Evolutionary conservation across 2,888 invertebrate species (phyloP).

Genomic region (Cryptus armator): DNA sequence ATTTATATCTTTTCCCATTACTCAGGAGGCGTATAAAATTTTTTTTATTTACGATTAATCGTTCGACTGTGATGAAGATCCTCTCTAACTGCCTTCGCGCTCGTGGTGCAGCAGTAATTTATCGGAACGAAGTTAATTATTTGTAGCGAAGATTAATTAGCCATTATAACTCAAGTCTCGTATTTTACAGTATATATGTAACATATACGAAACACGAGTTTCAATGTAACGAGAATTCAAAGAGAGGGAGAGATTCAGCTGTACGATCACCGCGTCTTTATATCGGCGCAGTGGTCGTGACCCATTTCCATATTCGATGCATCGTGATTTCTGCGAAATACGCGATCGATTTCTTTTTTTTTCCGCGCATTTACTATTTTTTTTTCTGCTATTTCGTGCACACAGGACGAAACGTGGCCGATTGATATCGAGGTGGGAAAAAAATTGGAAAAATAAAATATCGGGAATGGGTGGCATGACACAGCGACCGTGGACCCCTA

Average conservation of each 20-base stretch:
- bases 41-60: background rate
- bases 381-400: background rate
- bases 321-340: conserved; percentile 30
- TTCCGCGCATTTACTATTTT: background rate
- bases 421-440: background rate
- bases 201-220: conserved; percentile 5
- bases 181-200: background rate
- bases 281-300: conserved; percentile 40
- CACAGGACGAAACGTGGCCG: conserved; percentile 2
- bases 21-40: background rate
- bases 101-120: background rate
- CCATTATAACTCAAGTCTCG: conserved; percentile 11
- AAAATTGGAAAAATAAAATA: conserved; percentile 6
- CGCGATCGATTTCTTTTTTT: conserved; percentile 23
- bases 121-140: conserved; percentile 6
- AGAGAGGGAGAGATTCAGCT: conserved; percentile 21
- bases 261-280: conserved; percentile 22
- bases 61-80: background rate
- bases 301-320: conserved; percentile 56
- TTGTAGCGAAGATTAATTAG: conserved; percentile 24
- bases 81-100: background rate
- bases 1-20: background rate
- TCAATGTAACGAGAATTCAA: conserved; percentile 4
- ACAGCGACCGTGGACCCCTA: conserved; percentile 96
- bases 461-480: conserved; percentile 89